Evolutionary conservation across 2,888 invertebrate species (phyloP).

Genomic region (Priocnemis perturbator): DNA sequence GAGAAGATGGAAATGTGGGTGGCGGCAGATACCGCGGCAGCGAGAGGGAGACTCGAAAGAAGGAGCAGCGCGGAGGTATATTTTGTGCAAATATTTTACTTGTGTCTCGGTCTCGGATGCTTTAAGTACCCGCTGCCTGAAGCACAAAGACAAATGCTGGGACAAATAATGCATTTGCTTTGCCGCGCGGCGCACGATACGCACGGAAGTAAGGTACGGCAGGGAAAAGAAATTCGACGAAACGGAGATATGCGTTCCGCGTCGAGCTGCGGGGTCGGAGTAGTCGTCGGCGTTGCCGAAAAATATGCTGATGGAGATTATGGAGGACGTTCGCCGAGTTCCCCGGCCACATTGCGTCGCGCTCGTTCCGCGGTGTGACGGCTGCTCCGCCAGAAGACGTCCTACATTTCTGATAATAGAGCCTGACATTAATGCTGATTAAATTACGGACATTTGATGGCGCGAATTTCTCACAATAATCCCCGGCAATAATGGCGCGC

Average conservation of each 20-base stretch:
- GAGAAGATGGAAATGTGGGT: neutral
- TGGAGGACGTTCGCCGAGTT: too few relatives aligned
- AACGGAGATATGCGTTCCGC: neutral
- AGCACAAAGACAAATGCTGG: constrained; percentile 50
- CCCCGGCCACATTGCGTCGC: too few relatives aligned
- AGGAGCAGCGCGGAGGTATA: constrained; percentile 14
- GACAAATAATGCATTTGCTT: constrained; percentile 47
- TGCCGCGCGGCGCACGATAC: neutral
- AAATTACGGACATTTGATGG: too few relatives aligned
- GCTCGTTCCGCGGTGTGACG: neutral
- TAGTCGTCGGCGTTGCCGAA: neutral
- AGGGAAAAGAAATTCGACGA: constrained; percentile 18
- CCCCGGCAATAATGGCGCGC: too few relatives aligned
- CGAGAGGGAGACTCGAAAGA: constrained; percentile 15
- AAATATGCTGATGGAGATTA: too few relatives aligned
- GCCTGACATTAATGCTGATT: too few relatives aligned
- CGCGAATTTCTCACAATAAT: too few relatives aligned
- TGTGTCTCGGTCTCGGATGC: constrained; percentile 51
- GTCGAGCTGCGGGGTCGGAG: neutral
- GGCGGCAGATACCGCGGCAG: neutral
- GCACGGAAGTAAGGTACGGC: constrained; percentile 26
- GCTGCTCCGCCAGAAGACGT: too few relatives aligned
- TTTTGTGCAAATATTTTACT: constrained; percentile 60
- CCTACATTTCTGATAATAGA: too few relatives aligned
- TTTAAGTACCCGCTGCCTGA: constrained; percentile 43